Base-by-base conservation (phyloP, 2,113 vertebrate genomes). In the Argyrosomus japonicus region DNA sequence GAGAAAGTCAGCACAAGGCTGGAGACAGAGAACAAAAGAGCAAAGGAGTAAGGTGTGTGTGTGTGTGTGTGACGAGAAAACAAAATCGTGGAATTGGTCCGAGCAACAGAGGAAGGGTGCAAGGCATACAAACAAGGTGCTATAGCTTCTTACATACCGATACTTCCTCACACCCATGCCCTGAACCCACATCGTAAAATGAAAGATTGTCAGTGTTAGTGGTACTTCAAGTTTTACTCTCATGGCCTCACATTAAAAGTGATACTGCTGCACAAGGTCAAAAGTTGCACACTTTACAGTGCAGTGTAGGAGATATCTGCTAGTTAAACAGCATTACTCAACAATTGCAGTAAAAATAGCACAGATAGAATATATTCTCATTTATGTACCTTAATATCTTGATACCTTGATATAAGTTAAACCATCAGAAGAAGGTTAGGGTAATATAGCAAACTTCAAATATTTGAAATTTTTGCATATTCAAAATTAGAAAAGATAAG, bases 21-120 rank as follows among this genome's bases (percentile, higher is more conserved):
- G 72, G 79, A 76, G 83, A 75, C 69, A 51, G 53, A 74, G 62
- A 54, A 32, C 27, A 53, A 75, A 61, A 75, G 67, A 64, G 77
- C 45, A 45, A 21, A 45, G 87, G 72, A 65, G 69, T 65, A 25
- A 89, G 75, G 73, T 47, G 45, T 47, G 72, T 76, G 84, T 91
- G 88, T 89, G 92, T 45, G 72, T 76, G 84, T 91, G 88, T 89
- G 92, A 89, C 79, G 50, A 25, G 87, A 90, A 93, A 93, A 80
- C 72, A 6, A 80, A 92, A 87, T 62, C 67, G 48, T 78, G 82
- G 84, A 89, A 91, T 80, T 79, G 84, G 64, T 68, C 78, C 69
- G 83, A 62, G 68, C 51, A 51, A 80, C 77, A 71, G 68, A 74
- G 56, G 75, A 81, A 77, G 65, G 74, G 65, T 2, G 68, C 62